These are phyloP conservation scores for Rafetus swinhoei DNA, from an alignment of 2,113 vertebrate species.

Conservation along the genomic window DNA sequence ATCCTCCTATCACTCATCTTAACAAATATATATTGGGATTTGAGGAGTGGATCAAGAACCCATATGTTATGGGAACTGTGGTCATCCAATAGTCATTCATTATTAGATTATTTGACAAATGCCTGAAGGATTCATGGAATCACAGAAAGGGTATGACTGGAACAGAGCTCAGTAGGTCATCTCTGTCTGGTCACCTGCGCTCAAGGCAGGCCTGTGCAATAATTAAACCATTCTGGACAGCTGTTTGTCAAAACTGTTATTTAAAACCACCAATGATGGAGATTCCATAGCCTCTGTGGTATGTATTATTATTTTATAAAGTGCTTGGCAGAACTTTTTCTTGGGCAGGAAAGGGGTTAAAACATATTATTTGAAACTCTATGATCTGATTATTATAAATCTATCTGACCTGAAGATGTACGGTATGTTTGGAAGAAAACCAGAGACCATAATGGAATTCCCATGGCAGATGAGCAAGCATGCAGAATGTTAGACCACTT, in stretches of 20 bases:
- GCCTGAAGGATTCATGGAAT: background rate
- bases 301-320: background rate
- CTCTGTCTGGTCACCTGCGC: no score
- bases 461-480: background rate
- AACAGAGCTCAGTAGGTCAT: no score
- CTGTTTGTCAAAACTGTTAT: no score
- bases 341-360: accelerated
- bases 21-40: background rate
- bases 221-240: no score
- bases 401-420: background rate
- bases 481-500: background rate
- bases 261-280: no score
- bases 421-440: background rate
- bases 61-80: constrained; percentile 56
- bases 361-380: background rate
- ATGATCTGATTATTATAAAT: background rate
- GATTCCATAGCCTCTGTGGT: accelerated
- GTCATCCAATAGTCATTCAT: constrained; percentile 71
- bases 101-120: background rate
- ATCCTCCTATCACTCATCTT: constrained; percentile 37
- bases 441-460: background rate
- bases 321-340: accelerated
- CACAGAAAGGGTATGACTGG: background rate
- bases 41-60: background rate
- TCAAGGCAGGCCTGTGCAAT: no score